These are phyloP conservation scores for Andricus quercusramuli DNA, from an alignment of 2,888 invertebrate genomes.

Conservation along the genomic window DNA sequence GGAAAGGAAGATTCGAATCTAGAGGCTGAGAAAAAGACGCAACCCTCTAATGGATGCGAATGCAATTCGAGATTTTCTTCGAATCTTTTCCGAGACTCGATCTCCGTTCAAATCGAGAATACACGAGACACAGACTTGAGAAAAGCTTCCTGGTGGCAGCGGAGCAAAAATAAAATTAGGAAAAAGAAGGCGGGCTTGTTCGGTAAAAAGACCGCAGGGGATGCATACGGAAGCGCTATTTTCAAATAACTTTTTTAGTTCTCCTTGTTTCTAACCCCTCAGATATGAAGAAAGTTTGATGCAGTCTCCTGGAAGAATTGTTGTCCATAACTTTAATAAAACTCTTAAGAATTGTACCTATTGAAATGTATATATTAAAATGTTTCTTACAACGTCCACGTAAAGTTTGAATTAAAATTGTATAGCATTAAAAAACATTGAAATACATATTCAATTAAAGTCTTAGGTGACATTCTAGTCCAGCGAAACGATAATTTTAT, in stretches of 20 bases:
- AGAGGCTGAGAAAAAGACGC: slow-evolving; percentile 1
- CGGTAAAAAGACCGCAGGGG: slow-evolving; percentile 18
- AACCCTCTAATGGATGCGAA: slow-evolving; percentile 21
- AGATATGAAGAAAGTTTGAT: slow-evolving; percentile 39
- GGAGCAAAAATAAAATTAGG: slow-evolving; percentile 37
- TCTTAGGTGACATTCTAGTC: too few relatives aligned
- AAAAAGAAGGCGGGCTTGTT: slow-evolving; percentile 9
- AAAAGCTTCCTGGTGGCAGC: slow-evolving; percentile 13
- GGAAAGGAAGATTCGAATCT: slow-evolving; percentile 18
- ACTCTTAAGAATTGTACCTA: slow-evolving; percentile 9
- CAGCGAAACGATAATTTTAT: too few relatives aligned
- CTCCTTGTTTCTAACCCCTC: slow-evolving; percentile 16
- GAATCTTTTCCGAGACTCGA: background rate
- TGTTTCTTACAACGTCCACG: background rate
- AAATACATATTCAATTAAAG: too few relatives aligned
- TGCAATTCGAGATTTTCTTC: slow-evolving; percentile 29
- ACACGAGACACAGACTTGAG: background rate
- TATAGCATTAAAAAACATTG: background rate
- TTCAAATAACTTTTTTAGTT: slow-evolving; percentile 27
- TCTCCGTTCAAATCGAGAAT: slow-evolving; percentile 2
- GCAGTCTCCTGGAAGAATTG: slow-evolving; percentile 4
- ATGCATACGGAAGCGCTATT: slow-evolving; percentile 17
- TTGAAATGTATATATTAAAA: background rate
- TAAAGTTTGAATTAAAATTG: background rate
- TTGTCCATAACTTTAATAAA: slow-evolving; percentile 20